These are phyloP conservation scores for Carlito syrichta DNA, from an alignment of 2,113 vertebrate genomes.

Conservation along the genomic window DNA sequence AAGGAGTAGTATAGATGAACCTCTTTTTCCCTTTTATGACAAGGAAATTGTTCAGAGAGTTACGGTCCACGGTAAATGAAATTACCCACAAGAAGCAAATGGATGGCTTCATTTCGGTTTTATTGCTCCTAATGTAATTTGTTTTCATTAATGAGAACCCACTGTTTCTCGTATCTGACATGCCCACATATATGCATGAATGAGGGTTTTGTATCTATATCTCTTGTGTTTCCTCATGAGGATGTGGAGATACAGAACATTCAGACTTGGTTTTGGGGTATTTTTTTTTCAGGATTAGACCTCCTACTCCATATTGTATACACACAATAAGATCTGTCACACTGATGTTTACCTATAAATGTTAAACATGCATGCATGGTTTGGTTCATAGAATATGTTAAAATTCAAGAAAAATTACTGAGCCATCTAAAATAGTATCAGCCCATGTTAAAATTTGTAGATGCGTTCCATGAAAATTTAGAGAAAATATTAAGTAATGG, in stretches of 20 bases:
- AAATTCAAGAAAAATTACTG: background rate
- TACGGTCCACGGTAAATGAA: background rate
- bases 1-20: slow-evolving; percentile 44
- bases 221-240: background rate
- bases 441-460: background rate
- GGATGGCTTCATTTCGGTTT: background rate
- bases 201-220: background rate
- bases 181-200: rapidly evolving
- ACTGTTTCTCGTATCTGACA: background rate
- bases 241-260: rapidly evolving
- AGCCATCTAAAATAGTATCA: too few species aligned
- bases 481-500: background rate
- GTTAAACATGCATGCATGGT: rapidly evolving
- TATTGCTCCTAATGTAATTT: background rate
- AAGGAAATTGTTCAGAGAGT: slow-evolving; percentile 17
- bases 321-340: background rate
- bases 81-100: background rate
- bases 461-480: background rate
- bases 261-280: background rate
- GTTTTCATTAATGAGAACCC: background rate
- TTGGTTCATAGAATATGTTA: background rate
- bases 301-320: background rate
- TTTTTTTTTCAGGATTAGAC: background rate
- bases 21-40: slow-evolving; percentile 4
- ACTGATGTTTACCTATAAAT: rapidly evolving